Conservation (phyloP, 1,140 invertebrate genomes). For the Amyelois transitella region DNA sequence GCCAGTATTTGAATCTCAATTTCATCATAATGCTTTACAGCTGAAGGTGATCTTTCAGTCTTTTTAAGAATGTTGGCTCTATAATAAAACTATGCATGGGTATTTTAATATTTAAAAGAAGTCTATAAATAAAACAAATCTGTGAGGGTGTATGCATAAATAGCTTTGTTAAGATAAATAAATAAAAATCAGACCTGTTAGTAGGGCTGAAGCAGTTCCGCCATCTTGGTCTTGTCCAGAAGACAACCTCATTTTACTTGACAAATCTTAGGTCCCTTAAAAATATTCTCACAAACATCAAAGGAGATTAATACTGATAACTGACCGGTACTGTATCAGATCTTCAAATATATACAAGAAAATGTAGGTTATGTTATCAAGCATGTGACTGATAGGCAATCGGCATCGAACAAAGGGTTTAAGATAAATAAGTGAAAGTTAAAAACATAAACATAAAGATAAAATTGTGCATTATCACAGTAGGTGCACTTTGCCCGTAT, state of each 20-base stretch:
- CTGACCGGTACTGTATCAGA: conserved; percentile 29
- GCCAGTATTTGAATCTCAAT: too few relatives aligned
- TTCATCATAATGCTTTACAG: too few relatives aligned
- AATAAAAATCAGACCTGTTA: conserved; percentile 35
- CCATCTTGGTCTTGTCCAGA: conserved; percentile 57
- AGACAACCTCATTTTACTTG: conserved; percentile 40
- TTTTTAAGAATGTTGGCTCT: too few relatives aligned
- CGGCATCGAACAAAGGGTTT: background rate
- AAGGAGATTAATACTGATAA: conserved; percentile 21
- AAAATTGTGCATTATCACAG: background rate
- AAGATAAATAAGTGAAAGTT: background rate
- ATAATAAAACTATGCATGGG: too few relatives aligned
- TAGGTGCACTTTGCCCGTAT: too few relatives aligned
- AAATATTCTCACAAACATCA: too few relatives aligned
- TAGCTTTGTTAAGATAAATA: too few relatives aligned
- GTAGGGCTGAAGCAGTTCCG: conserved; percentile 35
- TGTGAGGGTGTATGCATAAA: too few relatives aligned
- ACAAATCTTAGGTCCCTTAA: too few relatives aligned
- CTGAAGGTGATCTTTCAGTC: too few relatives aligned
- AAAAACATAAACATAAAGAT: background rate
- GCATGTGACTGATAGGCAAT: conserved; percentile 51
- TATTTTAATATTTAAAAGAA: too few relatives aligned
- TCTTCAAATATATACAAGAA: conserved; percentile 46
- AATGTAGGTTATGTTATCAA: conserved; percentile 60
- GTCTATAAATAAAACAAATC: too few relatives aligned